phyloP scores from a whole-genome alignment of 2,113 vertebrate species.

The Morone chrysops region DNA sequence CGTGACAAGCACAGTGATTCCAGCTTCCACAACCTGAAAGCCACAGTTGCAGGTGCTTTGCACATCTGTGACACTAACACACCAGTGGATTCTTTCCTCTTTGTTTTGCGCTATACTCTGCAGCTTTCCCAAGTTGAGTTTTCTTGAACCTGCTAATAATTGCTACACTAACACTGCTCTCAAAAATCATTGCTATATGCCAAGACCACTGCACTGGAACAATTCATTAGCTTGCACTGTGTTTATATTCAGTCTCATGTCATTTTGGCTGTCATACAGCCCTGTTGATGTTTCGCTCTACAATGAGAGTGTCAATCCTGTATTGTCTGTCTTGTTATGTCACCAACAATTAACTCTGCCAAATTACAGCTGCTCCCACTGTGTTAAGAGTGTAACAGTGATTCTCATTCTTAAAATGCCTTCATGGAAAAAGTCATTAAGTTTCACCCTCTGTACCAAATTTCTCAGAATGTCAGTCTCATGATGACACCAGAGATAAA shows the following conservation, averaged over 20 bases:
- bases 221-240: background rate
- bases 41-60: constrained; percentile 1
- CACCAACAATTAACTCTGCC: constrained; percentile 8
- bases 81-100: background rate
- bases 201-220: background rate
- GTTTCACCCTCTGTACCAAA: no score
- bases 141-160: background rate
- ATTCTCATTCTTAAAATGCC: background rate
- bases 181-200: background rate
- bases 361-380: background rate
- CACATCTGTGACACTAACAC: constrained; percentile 27
- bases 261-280: constrained; percentile 4
- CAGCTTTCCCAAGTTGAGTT: background rate
- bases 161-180: background rate
- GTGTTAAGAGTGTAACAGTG: background rate
- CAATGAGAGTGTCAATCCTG: constrained; percentile 1
- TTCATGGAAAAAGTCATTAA: background rate
- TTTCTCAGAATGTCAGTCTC: no score
- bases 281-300: background rate
- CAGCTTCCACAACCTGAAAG: background rate
- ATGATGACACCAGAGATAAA: no score
- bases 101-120: background rate
- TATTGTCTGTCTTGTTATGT: constrained; percentile 27
- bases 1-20: background rate
- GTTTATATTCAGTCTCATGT: constrained; percentile 4